A percentile compares a stretch with the other conserved stretches of the same genome.
Evolutionary conservation across 2,113 vertebrate genomes (phyloP).

Genomic region (Catharus minimus): DNA sequence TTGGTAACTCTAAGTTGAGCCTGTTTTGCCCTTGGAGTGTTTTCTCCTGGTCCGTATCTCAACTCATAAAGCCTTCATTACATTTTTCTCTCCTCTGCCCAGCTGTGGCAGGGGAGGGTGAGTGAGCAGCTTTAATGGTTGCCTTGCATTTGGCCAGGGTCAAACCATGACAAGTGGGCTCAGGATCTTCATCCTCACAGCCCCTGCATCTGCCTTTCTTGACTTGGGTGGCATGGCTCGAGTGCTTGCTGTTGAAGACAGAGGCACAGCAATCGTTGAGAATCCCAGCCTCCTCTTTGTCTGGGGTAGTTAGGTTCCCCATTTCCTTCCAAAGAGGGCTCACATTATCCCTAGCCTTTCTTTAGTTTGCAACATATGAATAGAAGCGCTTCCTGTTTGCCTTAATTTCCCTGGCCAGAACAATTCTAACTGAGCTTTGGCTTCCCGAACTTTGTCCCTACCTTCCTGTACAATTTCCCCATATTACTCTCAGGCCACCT

Average conservation of each 20-base stretch:
- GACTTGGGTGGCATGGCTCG: neutral
- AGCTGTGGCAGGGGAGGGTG: neutral
- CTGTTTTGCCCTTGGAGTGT: neutral
- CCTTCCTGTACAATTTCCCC: neutral
- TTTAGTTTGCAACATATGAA: neutral
- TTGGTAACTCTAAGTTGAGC: neutral
- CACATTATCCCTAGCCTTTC: neutral
- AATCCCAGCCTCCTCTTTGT: neutral
- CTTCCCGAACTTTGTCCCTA: neutral
- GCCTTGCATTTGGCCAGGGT: neutral
- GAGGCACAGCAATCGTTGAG: neutral
- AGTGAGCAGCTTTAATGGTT: accelerated
- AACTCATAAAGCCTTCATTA: neutral
- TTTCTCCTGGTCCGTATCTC: neutral
- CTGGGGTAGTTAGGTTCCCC: neutral
- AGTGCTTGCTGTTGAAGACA: neutral
- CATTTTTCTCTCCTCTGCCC: neutral
- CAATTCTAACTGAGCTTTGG: neutral
- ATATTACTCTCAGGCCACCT: neutral
- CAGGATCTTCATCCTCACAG: neutral
- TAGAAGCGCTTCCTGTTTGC: neutral
- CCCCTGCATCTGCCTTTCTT: neutral
- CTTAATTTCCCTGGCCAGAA: neutral
- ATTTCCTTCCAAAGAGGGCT: neutral
- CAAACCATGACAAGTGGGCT: neutral